Conservation (phyloP, 2,113 vertebrate genomes). For the Daboia siamensis region DNA sequence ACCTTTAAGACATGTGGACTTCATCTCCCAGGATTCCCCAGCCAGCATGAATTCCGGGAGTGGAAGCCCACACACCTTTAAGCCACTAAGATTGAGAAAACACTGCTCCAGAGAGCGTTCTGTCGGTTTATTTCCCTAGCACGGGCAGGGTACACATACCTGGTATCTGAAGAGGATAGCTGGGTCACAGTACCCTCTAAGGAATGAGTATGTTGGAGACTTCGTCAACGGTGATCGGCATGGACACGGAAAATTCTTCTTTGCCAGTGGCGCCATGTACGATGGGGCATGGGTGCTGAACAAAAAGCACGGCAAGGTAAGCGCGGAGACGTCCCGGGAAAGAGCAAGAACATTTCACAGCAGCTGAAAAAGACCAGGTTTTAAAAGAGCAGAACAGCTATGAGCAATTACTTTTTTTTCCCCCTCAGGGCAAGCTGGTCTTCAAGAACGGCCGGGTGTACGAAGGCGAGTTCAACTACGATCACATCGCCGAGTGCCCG, state of each 20-base stretch:
- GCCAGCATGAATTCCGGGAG: neutral
- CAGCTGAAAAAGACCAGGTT: neutral
- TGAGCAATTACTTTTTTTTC: neutral
- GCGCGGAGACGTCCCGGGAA: neutral
- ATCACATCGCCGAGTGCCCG: conserved; percentile 60
- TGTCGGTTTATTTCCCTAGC: conserved; percentile 66
- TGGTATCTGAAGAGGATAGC: conserved; percentile 75
- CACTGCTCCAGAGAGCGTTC: neutral
- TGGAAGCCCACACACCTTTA: neutral
- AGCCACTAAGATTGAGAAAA: neutral
- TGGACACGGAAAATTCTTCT: conserved; percentile 77
- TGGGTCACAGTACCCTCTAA: conserved; percentile 72
- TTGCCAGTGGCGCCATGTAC: conserved; percentile 78
- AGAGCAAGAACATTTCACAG: neutral
- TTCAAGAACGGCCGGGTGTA: conserved; percentile 74
- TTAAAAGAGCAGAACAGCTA: neutral
- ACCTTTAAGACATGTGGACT: neutral
- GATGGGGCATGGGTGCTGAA: conserved; percentile 79
- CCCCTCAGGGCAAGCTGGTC: conserved; percentile 74
- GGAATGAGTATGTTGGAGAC: conserved; percentile 80
- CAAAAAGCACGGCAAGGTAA: conserved; percentile 84
- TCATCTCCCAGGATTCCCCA: no score
- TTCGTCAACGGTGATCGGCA: conserved; percentile 79
- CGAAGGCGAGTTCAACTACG: conserved; percentile 73
- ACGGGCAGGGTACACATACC: conserved; percentile 79